A percentile compares a stretch with the other conserved stretches of the same genome.
phyloP scores from a whole-genome alignment of 92 coral and sea anemone genomes.

The Desmophyllum pertusum region DNA sequence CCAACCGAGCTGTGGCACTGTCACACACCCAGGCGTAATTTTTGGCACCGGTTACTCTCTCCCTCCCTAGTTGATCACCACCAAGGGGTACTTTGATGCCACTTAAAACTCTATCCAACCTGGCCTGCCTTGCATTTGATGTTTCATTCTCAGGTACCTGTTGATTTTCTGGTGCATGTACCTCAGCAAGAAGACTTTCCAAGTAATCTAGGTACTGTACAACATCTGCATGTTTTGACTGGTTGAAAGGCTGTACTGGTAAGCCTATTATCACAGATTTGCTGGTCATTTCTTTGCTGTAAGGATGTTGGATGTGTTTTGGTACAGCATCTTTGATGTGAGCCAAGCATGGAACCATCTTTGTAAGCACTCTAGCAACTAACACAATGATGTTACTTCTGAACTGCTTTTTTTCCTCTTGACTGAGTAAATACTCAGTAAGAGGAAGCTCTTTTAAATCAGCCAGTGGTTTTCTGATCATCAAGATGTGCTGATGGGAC shows the following conservation, averaged over 20 bases:
- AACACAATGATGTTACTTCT: constrained; percentile 17
- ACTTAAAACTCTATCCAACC: constrained; percentile 3
- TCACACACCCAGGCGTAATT: constrained; percentile 22
- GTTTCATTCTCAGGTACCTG: constrained; percentile 21
- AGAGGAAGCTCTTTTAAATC: constrained; percentile 18
- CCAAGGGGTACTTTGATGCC: constrained; percentile 15
- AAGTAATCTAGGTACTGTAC: constrained; percentile 47
- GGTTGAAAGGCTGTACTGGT: constrained; percentile 57
- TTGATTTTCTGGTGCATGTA: not conserved
- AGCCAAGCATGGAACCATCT: constrained; percentile 21
- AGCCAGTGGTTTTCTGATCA: constrained; percentile 34
- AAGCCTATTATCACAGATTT: constrained; percentile 44
- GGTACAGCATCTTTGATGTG: constrained; percentile 20
- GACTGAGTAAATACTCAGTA: constrained; percentile 7
- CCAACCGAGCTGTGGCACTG: constrained; percentile 14
- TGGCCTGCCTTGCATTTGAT: constrained; percentile 5
- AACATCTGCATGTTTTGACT: constrained; percentile 64
- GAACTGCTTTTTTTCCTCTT: constrained; percentile 24
- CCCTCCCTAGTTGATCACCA: constrained; percentile 18
- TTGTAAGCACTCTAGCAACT: constrained; percentile 38
- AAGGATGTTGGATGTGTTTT: constrained; percentile 38
- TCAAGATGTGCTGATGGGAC: constrained; percentile 34
- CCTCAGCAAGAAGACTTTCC: not conserved
- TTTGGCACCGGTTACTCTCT: constrained; percentile 23
- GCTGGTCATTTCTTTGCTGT: constrained; percentile 35